Evolutionary conservation across 2,113 vertebrate species (phyloP), one percentile per base, ranked within the genome.

Genomic region (Myotis davidii): DNA sequence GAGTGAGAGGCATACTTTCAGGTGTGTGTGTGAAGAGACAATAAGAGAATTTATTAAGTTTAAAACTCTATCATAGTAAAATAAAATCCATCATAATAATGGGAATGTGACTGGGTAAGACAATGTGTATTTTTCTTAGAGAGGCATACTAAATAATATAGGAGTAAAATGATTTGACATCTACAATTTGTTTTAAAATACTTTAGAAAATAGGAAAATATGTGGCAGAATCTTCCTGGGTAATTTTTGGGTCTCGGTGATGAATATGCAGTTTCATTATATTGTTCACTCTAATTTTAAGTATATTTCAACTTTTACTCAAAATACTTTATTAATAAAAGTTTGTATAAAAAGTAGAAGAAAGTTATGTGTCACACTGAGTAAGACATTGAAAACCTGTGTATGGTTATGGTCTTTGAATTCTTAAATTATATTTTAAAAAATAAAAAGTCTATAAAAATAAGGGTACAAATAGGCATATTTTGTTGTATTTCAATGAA

Each of bases 181-280:
- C 65, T 92, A 18, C 1, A 56, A 27, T 77, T 74, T 85, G 73
- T 78, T 95, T 92, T 95, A 64, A 91, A 95, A 86, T 82, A 85
- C 45, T 81, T 95, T 50, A 90, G 81, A 77, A 90, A 70, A 79
- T 32, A 73, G 79, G 37, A 94, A 91, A 69, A 76, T 14, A 0
- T n/a, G 20, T 61, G 17, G 17, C 13, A 64, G 21, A 77, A 72
- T 59, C 39, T 79, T 91, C 54, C 83, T 85, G 37, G 39, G 54
- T 93, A 39, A 50, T 11, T 82, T 89, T 77, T 83, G 54, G 42
- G 34, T 85, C 18, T 59, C 3, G 17, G 34, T 74, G 34, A 85
- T 79, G 20, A 76, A 73, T 65, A 78, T 61, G 21, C 14, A 90
- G 56, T 48, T 86, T 56, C 5, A 27, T 5, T 87, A 25, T 87